phyloP scores from a whole-genome alignment of 2,797 vertebrate species.

The Coilia nasus region DNA sequence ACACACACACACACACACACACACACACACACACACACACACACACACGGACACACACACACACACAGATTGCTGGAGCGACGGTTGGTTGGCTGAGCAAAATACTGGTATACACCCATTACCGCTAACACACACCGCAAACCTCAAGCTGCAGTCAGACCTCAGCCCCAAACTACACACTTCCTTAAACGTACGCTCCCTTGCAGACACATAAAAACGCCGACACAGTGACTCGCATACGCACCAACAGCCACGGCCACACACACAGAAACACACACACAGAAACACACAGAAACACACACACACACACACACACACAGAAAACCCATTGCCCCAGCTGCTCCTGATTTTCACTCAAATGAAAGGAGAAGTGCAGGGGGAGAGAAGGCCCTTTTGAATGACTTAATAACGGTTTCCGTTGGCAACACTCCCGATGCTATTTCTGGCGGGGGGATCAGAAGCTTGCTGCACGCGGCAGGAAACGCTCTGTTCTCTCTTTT shows the following conservation, averaged over 20 bases:
- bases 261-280: constrained; percentile 33
- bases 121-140: not conserved
- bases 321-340: constrained; percentile 49
- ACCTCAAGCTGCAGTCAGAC: constrained; percentile 5
- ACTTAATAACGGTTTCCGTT: constrained; percentile 66
- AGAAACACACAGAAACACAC: constrained; percentile 26
- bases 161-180: constrained; percentile 20
- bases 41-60: constrained; percentile 33
- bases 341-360: constrained; percentile 59
- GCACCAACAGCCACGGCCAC: constrained; percentile 10
- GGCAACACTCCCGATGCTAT: constrained; percentile 57
- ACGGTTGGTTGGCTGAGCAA: constrained; percentile 12
- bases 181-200: constrained; percentile 23
- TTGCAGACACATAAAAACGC: constrained; percentile 25
- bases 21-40: constrained; percentile 28
- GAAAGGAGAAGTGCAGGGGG: constrained; percentile 51
- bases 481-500: constrained; percentile 35
- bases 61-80: not conserved
- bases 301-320: constrained; percentile 29
- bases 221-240: not conserved
- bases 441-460: constrained; percentile 60
- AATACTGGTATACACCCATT: not conserved
- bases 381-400: constrained; percentile 51
- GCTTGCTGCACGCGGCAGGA: constrained; percentile 47
- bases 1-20: not conserved